phyloP scores from a whole-genome alignment of 2,888 invertebrate genomes.

The Tillus elongatus region DNA sequence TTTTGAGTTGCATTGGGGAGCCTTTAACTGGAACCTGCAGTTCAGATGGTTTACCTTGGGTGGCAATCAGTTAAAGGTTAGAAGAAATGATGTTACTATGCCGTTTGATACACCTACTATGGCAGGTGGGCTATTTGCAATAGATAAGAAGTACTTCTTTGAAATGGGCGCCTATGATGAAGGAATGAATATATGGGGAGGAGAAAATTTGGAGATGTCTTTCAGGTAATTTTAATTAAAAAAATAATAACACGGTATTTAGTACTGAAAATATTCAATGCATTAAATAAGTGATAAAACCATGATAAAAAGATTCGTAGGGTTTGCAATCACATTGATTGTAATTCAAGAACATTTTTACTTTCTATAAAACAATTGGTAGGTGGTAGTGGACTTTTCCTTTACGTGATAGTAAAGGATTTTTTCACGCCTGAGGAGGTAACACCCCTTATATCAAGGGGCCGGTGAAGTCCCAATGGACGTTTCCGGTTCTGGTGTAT shows the following conservation, averaged over 20 bases:
- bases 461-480: no score
- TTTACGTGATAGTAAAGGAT: no score
- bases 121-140: slow-evolving; percentile 92
- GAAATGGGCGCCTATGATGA: slow-evolving; percentile 66
- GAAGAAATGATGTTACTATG: slow-evolving; percentile 55
- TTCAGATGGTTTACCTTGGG: slow-evolving; percentile 75
- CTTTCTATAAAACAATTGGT: no score
- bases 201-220: slow-evolving; percentile 94
- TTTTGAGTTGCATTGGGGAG: slow-evolving; percentile 95
- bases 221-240: slow-evolving; percentile 44
- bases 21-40: slow-evolving; percentile 96
- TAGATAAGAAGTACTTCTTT: slow-evolving; percentile 77
- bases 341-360: no score
- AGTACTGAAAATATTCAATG: not conserved
- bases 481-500: no score
- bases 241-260: not conserved
- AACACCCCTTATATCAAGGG: no score
- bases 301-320: no score
- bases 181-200: slow-evolving; percentile 88
- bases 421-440: no score
- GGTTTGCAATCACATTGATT: no score
- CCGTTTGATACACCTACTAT: slow-evolving; percentile 78
- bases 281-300: no score
- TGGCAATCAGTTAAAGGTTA: slow-evolving; percentile 52
- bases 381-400: no score